A percentile compares a stretch with the other conserved stretches of the same genome.
phyloP scores from a whole-genome alignment of 1,140 invertebrate species.

The Euura saliciscinereae region DNA sequence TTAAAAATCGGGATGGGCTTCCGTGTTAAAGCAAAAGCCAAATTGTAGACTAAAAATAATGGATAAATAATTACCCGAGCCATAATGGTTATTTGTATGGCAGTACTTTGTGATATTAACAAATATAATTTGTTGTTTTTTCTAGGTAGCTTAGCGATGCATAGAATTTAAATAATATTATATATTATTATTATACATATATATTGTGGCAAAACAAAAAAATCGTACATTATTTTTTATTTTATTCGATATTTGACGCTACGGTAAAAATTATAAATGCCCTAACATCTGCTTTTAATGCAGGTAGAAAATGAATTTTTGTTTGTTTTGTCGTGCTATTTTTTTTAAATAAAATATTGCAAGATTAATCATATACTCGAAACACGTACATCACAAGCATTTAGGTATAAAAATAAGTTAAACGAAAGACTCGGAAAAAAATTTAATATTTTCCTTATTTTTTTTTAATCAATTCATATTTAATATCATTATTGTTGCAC shows the following conservation, averaged over 20 bases:
- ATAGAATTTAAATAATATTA: background rate
- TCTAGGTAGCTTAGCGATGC: background rate
- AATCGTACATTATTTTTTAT: background rate
- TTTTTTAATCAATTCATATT: background rate
- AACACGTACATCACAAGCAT: no score
- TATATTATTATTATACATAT: no score
- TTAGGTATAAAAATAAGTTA: no score
- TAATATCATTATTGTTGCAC: background rate
- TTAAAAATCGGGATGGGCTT: background rate
- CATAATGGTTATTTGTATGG: constrained; percentile 10
- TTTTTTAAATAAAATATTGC: background rate
- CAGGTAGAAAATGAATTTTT: background rate
- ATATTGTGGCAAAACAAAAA: background rate
- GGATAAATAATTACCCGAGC: background rate
- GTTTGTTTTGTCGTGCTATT: background rate
- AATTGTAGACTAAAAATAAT: background rate
- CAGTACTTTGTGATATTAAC: constrained; percentile 51
- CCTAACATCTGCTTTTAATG: background rate
- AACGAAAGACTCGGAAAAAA: background rate
- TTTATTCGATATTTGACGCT: background rate
- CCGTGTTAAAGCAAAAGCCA: background rate
- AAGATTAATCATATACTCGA: background rate
- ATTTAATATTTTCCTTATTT: background rate
- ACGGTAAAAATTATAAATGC: background rate
- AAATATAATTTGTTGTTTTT: constrained; percentile 30